Base-by-base conservation (phyloP, 2,888 invertebrate genomes). In the Eupithecia inturbata region DNA sequence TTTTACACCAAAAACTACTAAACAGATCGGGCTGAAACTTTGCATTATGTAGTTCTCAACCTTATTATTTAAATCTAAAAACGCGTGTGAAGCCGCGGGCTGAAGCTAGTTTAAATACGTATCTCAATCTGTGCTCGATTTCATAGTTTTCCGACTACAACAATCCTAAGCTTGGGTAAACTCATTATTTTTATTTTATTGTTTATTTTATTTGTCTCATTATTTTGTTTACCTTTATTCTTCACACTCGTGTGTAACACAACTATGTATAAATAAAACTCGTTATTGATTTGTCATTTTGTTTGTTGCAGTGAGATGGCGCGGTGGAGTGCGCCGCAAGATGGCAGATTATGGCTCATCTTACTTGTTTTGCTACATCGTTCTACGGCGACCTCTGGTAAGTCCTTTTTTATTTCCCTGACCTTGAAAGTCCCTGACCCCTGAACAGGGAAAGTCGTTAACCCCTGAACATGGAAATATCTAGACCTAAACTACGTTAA, bases 291-390 rank as follows among this genome's bases (percentile, higher is more conserved):
- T 63, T 22, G 67, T 70, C 73, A 79, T 83, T 69, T 70, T 74
- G 64, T 63, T 90, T 90, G 87, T 92, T 92, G 68, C 89, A 94
- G 94, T 94, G 94, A 94, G 89, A 94, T 94, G 94, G 91, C 92
- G 92, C 93, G 92, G 89, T 87, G 93, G 92, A 82, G 87, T 82
- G 90, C 92, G 90, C 91, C 90, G 84, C 90, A 87, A 89, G 90
- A 91, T 89, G 91, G 87, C 81, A 85, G 81, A 81, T 80, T 84
- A 83, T 91, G 87, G 87, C 83, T 90, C 85, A 85, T 93, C 77
- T 83, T 91, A 78, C 82, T 92, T 76, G 89, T 87, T 81, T 80
- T 91, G 60, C 82, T 92, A 76, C 90, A 90, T 71, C 78, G 87
- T 84, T 88, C 87, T 77, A 82, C 83, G 78, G 88, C 91, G 81